Base-by-base conservation (phyloP, 2,113 vertebrate species). In the Neotragus moschatus region DNA sequence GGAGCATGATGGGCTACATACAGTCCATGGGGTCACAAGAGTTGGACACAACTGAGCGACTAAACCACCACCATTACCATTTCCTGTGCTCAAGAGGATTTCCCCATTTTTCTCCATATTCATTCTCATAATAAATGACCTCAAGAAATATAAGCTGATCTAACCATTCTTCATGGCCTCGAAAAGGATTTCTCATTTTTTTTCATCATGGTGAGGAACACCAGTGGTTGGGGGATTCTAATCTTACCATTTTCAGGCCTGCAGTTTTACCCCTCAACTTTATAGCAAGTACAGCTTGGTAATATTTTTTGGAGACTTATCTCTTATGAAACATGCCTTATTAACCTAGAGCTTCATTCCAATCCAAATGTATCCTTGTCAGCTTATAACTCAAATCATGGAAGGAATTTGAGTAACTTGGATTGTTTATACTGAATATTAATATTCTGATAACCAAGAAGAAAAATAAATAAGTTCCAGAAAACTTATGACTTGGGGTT, bases 261-360 rank as follows among this genome's bases (percentile, higher is more conserved):
- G 9, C 13, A 21, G 15, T 88, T 93, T 96, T 77, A 70, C 55
- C 55, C 61, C 19, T 93, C 33, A 45, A 11, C 49, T 92, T 96
- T 85, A 47, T 39, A 92, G 9, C 45, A 94, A 61, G 84, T 39
- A 90, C 88, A 90, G 28, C n/a, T 84, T 88, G 36, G 53, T 79
- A 51, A 82, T 36, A 93, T 13, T 77, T 92, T 92, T 88, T 61
- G 75, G 58, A 90, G 45, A 15, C 75, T 84, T 92, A 28, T 96
- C 84, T 96, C 55, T 81, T 39, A 75, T 17, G 39, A 33, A 90
- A 33, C 25, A 66, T 81, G n/a, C 58, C 55, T 70, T 61, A 28
- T 56, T 91, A 96, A 66, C n/a, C n/a, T 53, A 77, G 30, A 85
- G 45, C 84, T 97, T 98, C 92, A 90, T 97, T 97, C 90, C 97